phyloP scores from a whole-genome alignment of 2,888 invertebrate species.

The Tetropium fuscum region DNA sequence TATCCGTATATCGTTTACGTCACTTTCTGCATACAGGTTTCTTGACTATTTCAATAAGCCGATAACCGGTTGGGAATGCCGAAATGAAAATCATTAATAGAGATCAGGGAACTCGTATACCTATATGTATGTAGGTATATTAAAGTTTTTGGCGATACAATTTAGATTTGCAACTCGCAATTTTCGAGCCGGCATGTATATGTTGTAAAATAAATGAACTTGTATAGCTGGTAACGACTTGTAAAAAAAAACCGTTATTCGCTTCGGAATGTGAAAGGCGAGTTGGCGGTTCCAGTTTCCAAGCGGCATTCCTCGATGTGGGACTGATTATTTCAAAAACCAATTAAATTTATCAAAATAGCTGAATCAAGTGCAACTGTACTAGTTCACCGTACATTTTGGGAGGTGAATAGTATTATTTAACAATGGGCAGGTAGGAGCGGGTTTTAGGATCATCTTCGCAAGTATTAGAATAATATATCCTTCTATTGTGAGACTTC shows the following conservation, averaged over 20 bases:
- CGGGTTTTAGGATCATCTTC: background rate
- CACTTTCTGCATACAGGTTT: no score
- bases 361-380: slow-evolving; percentile 33
- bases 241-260: slow-evolving; percentile 46
- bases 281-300: slow-evolving; percentile 52
- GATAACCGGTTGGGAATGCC: slow-evolving; percentile 3
- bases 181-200: slow-evolving; percentile 6
- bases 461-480: background rate
- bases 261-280: slow-evolving; percentile 51
- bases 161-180: slow-evolving; percentile 3
- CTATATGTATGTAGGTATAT: no score
- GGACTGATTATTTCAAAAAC: slow-evolving; percentile 40
- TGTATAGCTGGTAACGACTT: slow-evolving; percentile 12
- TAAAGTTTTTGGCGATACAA: background rate
- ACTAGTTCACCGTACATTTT: background rate
- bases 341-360: slow-evolving; percentile 41
- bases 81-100: background rate
- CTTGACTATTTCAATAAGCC: background rate
- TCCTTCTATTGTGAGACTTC: slow-evolving; percentile 1
- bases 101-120: background rate
- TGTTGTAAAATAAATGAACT: slow-evolving; percentile 8
- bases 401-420: background rate
- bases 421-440: background rate
- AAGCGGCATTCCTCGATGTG: slow-evolving; percentile 47
- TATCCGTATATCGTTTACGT: no score